Evolutionary conservation across 2,797 vertebrate species (phyloP).

Genomic region (Chrysolophus pictus): DNA sequence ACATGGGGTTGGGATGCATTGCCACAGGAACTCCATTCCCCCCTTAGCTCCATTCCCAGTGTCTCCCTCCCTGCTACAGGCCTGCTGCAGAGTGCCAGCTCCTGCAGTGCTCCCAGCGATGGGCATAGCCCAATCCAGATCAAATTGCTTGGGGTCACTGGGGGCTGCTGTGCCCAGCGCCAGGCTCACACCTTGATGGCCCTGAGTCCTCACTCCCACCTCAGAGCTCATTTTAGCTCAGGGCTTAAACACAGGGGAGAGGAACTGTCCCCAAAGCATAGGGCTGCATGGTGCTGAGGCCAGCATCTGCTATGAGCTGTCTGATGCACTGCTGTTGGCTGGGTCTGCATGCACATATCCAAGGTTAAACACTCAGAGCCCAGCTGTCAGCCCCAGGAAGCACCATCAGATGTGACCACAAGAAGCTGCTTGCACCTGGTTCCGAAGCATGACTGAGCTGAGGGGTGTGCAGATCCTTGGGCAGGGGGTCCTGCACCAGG

Average conservation of each 20-base stretch:
- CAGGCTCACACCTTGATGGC: too few relatives aligned
- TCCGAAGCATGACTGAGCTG: accelerated
- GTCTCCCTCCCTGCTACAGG: too few relatives aligned
- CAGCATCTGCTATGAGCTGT: not conserved
- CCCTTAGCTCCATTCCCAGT: too few relatives aligned
- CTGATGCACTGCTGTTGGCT: accelerated
- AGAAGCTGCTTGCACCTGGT: accelerated
- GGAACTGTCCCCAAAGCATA: not conserved
- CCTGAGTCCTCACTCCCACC: not conserved
- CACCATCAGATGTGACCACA: not conserved
- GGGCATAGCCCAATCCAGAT: too few relatives aligned
- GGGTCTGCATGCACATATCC: accelerated
- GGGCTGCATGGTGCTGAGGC: not conserved
- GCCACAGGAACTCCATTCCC: too few relatives aligned
- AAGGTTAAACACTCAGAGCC: accelerated
- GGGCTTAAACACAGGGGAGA: not conserved
- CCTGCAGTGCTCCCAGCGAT: too few relatives aligned
- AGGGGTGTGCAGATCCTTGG: not conserved
- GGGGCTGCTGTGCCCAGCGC: too few relatives aligned
- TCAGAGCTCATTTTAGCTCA: not conserved
- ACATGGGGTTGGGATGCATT: too few relatives aligned
- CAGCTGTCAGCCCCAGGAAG: not conserved
- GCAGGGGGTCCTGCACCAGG: too few relatives aligned
- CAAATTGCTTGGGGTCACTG: too few relatives aligned
- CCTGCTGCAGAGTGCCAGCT: not conserved